Base-by-base conservation (phyloP, 2,797 vertebrate genomes). In the Poecilia velifera region DNA sequence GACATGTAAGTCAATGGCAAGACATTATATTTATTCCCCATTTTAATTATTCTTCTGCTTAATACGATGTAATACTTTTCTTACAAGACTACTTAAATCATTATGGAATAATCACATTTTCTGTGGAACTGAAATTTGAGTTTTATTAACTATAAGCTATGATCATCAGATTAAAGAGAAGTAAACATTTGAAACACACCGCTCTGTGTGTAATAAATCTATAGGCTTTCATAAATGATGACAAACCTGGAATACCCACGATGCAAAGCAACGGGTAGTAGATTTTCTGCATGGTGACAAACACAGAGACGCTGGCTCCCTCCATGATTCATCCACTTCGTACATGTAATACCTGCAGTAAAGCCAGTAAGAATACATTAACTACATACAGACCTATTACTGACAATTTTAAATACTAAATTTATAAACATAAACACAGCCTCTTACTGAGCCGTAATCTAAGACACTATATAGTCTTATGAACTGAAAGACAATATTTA, bases 221-320 rank as follows among this genome's bases (percentile, higher is more conserved):
- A n/a, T 28, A n/a, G 41, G 41, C 25, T 45, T 6, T 10, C 12
- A 47, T 74, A 74, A 1, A 25, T 2, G 12, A 31, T 59, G 1
- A 91, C 93, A 72, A 78, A 96, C 96, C 96, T 95, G 96, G 95
- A 81, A 96, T 95, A 73, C 96, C 96, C 82, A 96, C 36, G 73
- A 93, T 76, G 82, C 95, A 96, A 70, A 96, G 93, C 1, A 95
- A 72, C 0, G 96, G 96, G 86, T 96, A 96, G 87, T 96, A 96
- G 82, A 96, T 88, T 90, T 94, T 96, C 91, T 96, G 96, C 34
- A 95, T n/a, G 0, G 86, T 90, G 68, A 94, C 76, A 3, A 96
- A 93, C 59, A 93, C 8, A 25, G 79, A 76, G 74, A 80, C 46
- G 22, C 82, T 66, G 43, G 82, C 73, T 83, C 46, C 93, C 16